These are phyloP conservation scores for Channallabes apus DNA, from an alignment of 2,797 vertebrate species.

Conservation along the genomic window DNA sequence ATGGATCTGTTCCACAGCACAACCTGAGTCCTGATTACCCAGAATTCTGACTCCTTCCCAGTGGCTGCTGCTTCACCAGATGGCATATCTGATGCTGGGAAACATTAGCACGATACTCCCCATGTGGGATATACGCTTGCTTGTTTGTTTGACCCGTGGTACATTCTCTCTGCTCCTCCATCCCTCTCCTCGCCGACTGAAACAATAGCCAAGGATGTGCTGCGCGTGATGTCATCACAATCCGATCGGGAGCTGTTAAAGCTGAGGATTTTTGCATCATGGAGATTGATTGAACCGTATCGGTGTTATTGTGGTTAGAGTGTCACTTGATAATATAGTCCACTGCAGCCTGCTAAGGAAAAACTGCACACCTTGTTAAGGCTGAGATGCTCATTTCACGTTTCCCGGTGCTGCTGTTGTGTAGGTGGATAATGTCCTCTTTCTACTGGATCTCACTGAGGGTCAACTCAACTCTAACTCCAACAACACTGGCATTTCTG, in stretches of 20 bases:
- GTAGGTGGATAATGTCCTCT: conserved; percentile 6
- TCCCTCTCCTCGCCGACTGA: conserved; percentile 1
- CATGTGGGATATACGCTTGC: conserved; percentile 25
- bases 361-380: not conserved
- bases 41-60: conserved; percentile 14
- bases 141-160: conserved; percentile 41
- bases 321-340: not conserved
- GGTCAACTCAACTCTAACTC: not conserved
- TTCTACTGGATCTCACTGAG: conserved; percentile 3
- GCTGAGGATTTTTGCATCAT: not conserved
- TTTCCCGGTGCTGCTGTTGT: not conserved
- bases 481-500: conserved; percentile 4
- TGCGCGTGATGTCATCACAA: not conserved
- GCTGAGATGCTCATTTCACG: conserved; percentile 1
- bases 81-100: conserved; percentile 38
- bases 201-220: not conserved
- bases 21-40: conserved; percentile 30
- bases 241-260: not conserved
- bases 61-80: conserved; percentile 23
- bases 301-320: not conserved
- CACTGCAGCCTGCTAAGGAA: not conserved
- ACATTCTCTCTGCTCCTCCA: conserved; percentile 1
- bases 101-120: conserved; percentile 44
- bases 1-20: conserved; percentile 35
- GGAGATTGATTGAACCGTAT: not conserved